Evolutionary conservation across 2,113 vertebrate species (phyloP), one percentile per base, ranked within the genome.

Genomic region (Lampris megalopsis): DNA sequence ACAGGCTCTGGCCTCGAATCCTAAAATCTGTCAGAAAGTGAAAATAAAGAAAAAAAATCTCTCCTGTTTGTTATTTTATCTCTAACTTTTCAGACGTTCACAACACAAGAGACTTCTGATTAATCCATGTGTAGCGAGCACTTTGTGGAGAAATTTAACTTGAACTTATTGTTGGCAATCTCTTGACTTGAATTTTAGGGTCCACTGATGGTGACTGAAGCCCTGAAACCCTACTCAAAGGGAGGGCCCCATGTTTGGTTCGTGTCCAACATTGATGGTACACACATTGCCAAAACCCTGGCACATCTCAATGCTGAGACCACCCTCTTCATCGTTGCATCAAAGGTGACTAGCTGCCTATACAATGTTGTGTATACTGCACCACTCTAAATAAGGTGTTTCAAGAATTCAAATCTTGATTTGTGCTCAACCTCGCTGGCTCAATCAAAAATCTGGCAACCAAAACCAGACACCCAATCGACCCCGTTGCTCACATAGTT

Each of bases 211-310:
- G 98, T 99, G 68, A 98, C 97, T 0, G 98, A 99, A 93, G 96
- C 97, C 1, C 93, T 99, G 71, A 99, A 99, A 89, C 94, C 95
- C 0, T 99, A 99, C 87, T 96, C 97, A 1, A 93, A 96, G 79
- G 96, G 89, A 48, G 97, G 97, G 1, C 98, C 98, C 2, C 94
- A 92, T 1, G 96, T 97, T 42, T 99, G 97, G 97, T 99, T 99
- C 86, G 97, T 99, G 35, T 99, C 98, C 58, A 99, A 99, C 90
- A 99, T 99, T 0, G 98, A 99, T 37, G 98, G 98, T 1, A 99
- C 98, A 4, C 98, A 99, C 81, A 94, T 99, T 68, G 91, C 96
- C 84, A 99, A 99, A 92, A 99, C 98, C 1, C 85, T 99, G 89
- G 95, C 96, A 36, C 84, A 90, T 40, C 96, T 99, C 57, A 95